These are phyloP conservation scores for Girardinichthys multiradiatus DNA, from an alignment of 2,113 vertebrate species.

Conservation along the genomic window DNA sequence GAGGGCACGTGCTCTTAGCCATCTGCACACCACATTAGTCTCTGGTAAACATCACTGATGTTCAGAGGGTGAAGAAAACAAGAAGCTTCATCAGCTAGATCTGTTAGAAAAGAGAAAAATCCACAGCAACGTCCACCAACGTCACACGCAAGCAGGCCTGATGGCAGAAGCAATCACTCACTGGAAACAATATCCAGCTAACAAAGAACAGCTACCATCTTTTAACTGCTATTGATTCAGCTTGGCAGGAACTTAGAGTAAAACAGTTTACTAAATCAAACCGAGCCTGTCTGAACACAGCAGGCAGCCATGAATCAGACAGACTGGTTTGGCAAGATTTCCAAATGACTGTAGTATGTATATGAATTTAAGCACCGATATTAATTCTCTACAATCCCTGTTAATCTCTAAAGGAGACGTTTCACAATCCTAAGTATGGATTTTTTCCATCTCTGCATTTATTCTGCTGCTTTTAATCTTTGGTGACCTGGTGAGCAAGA, in stretches of 20 bases:
- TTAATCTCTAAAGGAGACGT: too few species aligned
- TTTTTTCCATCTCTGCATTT: not conserved
- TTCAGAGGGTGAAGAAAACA: conserved; percentile 5
- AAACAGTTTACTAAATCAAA: not conserved
- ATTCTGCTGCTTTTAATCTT: not conserved
- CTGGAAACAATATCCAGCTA: not conserved
- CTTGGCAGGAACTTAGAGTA: not conserved
- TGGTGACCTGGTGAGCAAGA: not conserved
- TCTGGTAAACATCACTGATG: conserved; percentile 13
- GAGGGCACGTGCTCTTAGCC: conserved; percentile 3
- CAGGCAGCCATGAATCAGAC: not conserved
- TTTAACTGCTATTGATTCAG: conserved; percentile 1
- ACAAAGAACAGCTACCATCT: not conserved
- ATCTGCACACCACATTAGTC: not conserved
- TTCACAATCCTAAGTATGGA: too few species aligned
- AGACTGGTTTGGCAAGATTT: conserved; percentile 24
- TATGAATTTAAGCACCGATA: too few species aligned
- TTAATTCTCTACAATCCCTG: too few species aligned
- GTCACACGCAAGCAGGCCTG: conserved; percentile 21
- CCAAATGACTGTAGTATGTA: not conserved
- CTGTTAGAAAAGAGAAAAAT: conserved; percentile 14
- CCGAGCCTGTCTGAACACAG: not conserved
- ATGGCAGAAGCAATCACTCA: conserved; percentile 13
- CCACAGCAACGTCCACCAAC: conserved; percentile 10
- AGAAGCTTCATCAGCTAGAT: conserved; percentile 39